These are phyloP conservation scores for Chymomyza costata DNA, from an alignment of 1,140 invertebrate genomes.

Conservation along the genomic window DNA sequence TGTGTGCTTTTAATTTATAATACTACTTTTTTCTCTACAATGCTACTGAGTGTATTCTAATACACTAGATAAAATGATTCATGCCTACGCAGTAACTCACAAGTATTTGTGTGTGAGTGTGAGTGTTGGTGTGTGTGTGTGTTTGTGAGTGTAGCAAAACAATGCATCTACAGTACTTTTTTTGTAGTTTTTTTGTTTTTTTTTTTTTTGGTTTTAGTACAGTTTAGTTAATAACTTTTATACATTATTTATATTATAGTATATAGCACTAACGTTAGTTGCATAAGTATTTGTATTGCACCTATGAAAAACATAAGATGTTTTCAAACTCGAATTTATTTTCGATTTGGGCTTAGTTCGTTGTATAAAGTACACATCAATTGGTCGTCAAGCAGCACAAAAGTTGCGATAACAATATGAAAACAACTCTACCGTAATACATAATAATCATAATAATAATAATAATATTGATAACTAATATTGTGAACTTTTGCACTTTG, in stretches of 20 bases:
- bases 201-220: no score
- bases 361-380: conserved; percentile 73
- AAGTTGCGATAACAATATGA: conserved; percentile 68
- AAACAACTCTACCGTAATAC: conserved; percentile 59
- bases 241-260: no score
- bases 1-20: conserved; percentile 47
- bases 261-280: no score
- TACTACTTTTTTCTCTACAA: conserved; percentile 68
- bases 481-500: not conserved
- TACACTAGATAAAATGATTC: conserved; percentile 66
- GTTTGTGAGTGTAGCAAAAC: conserved; percentile 29
- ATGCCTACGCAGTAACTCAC: conserved; percentile 57
- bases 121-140: conserved; percentile 21
- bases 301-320: conserved; percentile 69
- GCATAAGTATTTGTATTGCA: conserved; percentile 30
- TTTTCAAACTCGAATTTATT: conserved; percentile 31
- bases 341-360: conserved; percentile 34
- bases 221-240: no score
- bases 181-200: no score
- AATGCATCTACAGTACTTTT: no score
- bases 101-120: conserved; percentile 7
- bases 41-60: conserved; percentile 65
- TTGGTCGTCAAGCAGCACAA: conserved; percentile 72
- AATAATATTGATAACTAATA: conserved; percentile 60
- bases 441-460: conserved; percentile 53